Evolutionary conservation across 1,140 invertebrate genomes (phyloP).

Genomic region (Oryctes rhinoceros): DNA sequence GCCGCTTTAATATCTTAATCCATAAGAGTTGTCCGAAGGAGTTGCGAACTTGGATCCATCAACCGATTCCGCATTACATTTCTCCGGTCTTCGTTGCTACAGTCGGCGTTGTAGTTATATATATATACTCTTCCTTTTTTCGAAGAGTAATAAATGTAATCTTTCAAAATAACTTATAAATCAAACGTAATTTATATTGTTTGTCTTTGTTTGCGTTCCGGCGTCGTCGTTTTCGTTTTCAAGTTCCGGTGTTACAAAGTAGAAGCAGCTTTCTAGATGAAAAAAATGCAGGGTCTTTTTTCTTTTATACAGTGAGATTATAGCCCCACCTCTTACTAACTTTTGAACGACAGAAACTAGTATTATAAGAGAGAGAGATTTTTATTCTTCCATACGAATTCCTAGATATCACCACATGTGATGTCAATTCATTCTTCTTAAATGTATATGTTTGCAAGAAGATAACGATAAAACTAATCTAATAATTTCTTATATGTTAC

Average conservation of each 20-base stretch:
- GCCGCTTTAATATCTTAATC: slow-evolving; percentile 21
- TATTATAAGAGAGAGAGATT: too few relatives aligned
- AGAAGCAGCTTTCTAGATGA: background rate
- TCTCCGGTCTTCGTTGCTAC: background rate
- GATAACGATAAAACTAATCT: too few relatives aligned
- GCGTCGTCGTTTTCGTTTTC: background rate
- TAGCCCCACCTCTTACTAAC: too few relatives aligned
- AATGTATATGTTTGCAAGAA: too few relatives aligned
- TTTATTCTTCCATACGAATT: too few relatives aligned
- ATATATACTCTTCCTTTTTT: slow-evolving; percentile 11
- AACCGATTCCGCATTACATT: background rate
- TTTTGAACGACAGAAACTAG: too few relatives aligned
- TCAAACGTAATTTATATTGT: slow-evolving; percentile 24
- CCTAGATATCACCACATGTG: too few relatives aligned
- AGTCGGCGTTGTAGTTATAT: background rate
- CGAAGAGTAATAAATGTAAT: slow-evolving; percentile 17
- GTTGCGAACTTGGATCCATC: background rate
- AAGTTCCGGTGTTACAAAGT: background rate
- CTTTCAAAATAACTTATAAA: slow-evolving; percentile 26
- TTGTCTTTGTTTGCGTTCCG: background rate
- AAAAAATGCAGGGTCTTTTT: background rate
- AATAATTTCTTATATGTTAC: too few relatives aligned
- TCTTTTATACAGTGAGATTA: too few relatives aligned
- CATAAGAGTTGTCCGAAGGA: background rate
- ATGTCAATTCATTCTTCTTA: too few relatives aligned